Evolutionary conservation across 2,113 vertebrate species (phyloP), one percentile per base, ranked within the genome.

Genomic region (Rattus norvegicus): DNA sequence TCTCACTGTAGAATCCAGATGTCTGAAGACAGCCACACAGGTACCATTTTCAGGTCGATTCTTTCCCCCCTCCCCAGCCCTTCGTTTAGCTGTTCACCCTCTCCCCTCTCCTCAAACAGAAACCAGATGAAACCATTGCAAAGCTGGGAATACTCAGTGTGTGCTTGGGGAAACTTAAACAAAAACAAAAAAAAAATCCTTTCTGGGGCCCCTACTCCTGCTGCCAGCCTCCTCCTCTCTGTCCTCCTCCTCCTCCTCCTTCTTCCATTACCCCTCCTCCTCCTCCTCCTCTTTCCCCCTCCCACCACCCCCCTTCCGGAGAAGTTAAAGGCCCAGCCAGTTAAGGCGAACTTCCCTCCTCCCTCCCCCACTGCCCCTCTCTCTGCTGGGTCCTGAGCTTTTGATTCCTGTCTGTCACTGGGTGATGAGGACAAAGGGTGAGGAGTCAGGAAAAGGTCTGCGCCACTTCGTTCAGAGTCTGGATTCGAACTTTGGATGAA

Each of bases 401-500:
- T 98, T 98, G 98, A 98, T 98, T 98, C 98, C 98, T 98, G 98
- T 98, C 99, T 98, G 98, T 98, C 98, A 98, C 98, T 98, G 98
- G 98, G 97, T 98, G 98, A 98, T 97, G 98, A 98, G 98, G 98
- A 99, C 98, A 99, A 98, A 98, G 99, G 99, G 98, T 98, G 98
- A 98, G 98, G 98, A 99, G 99, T 99, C 99, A 99, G 99, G 99
- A 99, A 99, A 98, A 99, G 98, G 99, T 99, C 99, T 99, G 98
- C 98, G 98, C 98, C 98, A 99, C 99, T 99, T 99, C 99, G 99
- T 99, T 98, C 98, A 98, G 98, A 98, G 98, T 99, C 98, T 99
- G 99, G 98, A 99, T 99, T 98, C 99, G 99, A 99, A 99, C 99
- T 99, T 98, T 99, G 99, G 98, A 99, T 99, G 99, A 99, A 99